phyloP scores from a whole-genome alignment of 2,888 invertebrate genomes.

The Latrodectus elegans region DNA sequence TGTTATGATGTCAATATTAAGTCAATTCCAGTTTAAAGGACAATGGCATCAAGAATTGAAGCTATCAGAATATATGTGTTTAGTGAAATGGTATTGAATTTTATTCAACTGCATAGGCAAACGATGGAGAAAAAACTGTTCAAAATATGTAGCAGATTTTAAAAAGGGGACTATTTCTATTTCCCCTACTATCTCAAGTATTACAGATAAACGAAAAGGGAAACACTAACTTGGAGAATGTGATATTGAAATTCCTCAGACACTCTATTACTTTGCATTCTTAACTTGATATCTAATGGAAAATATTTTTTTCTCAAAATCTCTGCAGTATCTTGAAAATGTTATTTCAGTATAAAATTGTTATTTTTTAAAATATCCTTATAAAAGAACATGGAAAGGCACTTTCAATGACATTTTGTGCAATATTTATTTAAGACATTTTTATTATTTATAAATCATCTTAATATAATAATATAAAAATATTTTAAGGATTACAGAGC shows the following conservation, averaged over 20 bases:
- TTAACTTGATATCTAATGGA: not conserved
- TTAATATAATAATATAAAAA: too few species aligned
- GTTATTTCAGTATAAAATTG: too few species aligned
- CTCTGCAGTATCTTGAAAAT: too few species aligned
- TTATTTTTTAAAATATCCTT: too few species aligned
- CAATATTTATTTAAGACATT: too few species aligned
- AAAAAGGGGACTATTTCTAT: not conserved
- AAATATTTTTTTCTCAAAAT: too few species aligned
- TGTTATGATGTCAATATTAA: too few species aligned
- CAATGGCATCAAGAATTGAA: not conserved
- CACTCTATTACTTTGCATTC: slow-evolving; percentile 18
- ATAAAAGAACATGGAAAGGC: too few species aligned
- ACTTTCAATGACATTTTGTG: too few species aligned
- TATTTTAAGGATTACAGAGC: too few species aligned
- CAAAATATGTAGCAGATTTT: slow-evolving; percentile 8
- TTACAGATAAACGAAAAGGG: not conserved
- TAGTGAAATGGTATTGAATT: not conserved
- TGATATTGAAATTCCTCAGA: slow-evolving; percentile 36
- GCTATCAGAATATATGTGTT: not conserved
- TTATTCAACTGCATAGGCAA: not conserved
- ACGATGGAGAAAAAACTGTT: not conserved
- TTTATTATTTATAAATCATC: too few species aligned
- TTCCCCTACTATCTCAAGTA: not conserved
- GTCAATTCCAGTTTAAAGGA: not conserved
- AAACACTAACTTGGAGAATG: slow-evolving; percentile 24